These are phyloP conservation scores for Drosophila peninsularis DNA, from an alignment of 2,888 invertebrate genomes.

Conservation along the genomic window DNA sequence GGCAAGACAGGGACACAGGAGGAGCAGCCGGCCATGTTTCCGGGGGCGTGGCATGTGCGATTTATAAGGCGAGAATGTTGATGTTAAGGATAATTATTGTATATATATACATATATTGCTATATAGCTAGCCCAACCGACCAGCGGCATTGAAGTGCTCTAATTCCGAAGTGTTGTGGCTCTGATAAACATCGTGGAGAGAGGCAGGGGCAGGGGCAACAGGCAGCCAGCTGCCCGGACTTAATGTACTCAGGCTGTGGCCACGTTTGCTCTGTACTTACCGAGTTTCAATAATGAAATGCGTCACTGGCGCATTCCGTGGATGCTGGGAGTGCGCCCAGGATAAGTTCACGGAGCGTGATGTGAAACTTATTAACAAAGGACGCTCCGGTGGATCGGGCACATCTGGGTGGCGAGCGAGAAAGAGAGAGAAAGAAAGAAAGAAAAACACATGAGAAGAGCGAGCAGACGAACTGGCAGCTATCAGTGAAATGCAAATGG, in stretches of 20 bases:
- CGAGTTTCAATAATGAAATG: constrained; percentile 90
- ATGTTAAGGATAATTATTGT: constrained; percentile 6
- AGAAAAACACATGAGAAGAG: constrained; percentile 41
- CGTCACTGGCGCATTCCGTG: constrained; percentile 89
- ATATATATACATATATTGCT: constrained; percentile 1
- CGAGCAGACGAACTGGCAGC: constrained; percentile 46
- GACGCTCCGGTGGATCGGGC: constrained; percentile 89
- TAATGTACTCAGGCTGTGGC: constrained; percentile 4
- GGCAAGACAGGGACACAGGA: constrained; percentile 5
- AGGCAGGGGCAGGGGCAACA: neutral
- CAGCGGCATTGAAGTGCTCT: neutral
- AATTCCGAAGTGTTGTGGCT: constrained; percentile 1
- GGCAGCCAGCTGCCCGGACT: constrained; percentile 3
- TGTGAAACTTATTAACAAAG: constrained; percentile 89
- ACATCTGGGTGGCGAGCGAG: constrained; percentile 85
- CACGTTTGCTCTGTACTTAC: constrained; percentile 85
- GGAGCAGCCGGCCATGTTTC: constrained; percentile 10
- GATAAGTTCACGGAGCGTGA: constrained; percentile 90
- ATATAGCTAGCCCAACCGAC: neutral
- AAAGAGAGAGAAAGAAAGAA: constrained; percentile 8
- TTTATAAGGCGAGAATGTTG: constrained; percentile 3
- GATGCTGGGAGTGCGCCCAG: constrained; percentile 90
- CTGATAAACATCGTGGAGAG: neutral
- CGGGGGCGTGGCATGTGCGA: constrained; percentile 8
- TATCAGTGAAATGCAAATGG: constrained; percentile 74